Conservation (phyloP, 2,888 invertebrate species). For the Diachrysia chrysitis region DNA sequence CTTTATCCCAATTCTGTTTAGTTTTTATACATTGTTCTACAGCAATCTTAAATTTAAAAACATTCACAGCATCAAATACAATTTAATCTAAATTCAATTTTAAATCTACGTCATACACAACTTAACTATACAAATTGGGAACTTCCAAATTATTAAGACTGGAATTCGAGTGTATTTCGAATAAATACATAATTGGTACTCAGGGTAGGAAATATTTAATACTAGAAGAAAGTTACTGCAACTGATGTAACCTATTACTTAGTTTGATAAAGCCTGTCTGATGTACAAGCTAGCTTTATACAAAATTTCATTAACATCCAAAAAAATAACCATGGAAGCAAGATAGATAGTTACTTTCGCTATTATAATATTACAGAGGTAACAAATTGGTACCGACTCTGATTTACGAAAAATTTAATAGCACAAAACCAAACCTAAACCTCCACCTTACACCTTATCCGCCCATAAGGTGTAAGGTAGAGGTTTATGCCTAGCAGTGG, state of each 20-base stretch:
- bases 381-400: not conserved
- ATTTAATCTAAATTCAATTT: too few relatives aligned
- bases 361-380: not conserved
- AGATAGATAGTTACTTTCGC: not conserved
- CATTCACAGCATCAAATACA: constrained; percentile 3
- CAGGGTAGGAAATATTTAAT: not conserved
- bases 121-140: not conserved
- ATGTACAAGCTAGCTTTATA: too few relatives aligned
- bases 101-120: too few relatives aligned
- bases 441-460: too few relatives aligned
- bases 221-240: too few relatives aligned
- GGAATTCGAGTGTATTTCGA: not conserved
- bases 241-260: too few relatives aligned
- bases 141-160: not conserved
- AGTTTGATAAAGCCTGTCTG: too few relatives aligned
- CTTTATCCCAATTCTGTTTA: not conserved
- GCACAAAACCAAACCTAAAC: too few relatives aligned
- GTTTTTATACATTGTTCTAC: not conserved
- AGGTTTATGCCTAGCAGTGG: too few relatives aligned
- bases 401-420: not conserved
- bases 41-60: not conserved
- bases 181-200: not conserved
- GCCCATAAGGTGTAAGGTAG: too few relatives aligned
- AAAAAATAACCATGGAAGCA: too few relatives aligned
- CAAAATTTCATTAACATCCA: too few relatives aligned